Percentiles rank a stretch among this genome's conserved stretches.
phyloP scores from a whole-genome alignment of 2,113 vertebrate species.

The Pampusana beccarii region DNA sequence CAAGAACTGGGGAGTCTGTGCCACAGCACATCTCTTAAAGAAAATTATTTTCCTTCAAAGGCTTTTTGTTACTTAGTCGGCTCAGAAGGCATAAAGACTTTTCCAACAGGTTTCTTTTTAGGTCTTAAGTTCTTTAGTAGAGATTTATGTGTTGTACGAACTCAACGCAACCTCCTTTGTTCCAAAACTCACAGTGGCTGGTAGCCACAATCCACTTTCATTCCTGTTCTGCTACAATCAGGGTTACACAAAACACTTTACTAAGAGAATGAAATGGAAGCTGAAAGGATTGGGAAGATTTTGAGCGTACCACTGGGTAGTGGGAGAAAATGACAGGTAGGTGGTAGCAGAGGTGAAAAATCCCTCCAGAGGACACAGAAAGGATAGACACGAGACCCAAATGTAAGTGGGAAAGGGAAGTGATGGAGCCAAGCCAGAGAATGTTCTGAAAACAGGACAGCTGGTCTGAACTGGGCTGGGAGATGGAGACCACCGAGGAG shows the following conservation, averaged over 20 bases:
- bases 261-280: not conserved
- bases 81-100: not conserved
- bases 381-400: not conserved
- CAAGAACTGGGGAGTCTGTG: not conserved
- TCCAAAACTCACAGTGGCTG: not conserved
- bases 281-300: not conserved
- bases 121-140: not conserved
- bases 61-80: not conserved
- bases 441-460: not conserved
- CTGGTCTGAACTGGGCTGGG: not conserved
- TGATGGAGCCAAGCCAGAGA: not conserved
- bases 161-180: not conserved
- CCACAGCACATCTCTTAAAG: not conserved
- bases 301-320: not conserved
- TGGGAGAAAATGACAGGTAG: not conserved
- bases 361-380: not conserved
- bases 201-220: not conserved
- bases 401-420: not conserved
- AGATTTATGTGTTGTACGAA: not conserved
- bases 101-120: not conserved
- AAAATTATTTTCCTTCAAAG: not conserved
- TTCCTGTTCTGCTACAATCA: not conserved
- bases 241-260: not conserved
- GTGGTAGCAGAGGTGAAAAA: constrained; percentile 5
- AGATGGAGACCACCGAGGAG: not conserved